phyloP scores from a whole-genome alignment of 2,797 vertebrate species.

The Zalophus californianus region DNA sequence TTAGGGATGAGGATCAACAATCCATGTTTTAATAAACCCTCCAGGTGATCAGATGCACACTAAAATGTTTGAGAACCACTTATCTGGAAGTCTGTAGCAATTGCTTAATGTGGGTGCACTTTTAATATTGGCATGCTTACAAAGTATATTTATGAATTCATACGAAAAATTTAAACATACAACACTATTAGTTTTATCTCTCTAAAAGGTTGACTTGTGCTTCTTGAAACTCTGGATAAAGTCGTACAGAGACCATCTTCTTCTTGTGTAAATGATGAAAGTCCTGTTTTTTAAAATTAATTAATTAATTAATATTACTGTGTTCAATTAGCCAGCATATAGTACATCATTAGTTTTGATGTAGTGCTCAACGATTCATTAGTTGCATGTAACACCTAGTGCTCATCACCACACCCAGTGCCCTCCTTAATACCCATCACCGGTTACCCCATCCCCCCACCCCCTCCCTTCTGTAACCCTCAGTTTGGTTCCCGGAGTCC shows the following conservation, averaged over 20 bases:
- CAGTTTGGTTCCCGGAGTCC: too few relatives aligned
- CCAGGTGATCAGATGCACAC: background rate
- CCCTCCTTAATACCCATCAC: too few relatives aligned
- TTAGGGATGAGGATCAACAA: background rate
- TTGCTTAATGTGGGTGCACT: background rate
- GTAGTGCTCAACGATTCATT: too few relatives aligned
- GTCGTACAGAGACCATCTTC: background rate
- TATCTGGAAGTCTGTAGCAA: background rate
- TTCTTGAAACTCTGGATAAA: background rate
- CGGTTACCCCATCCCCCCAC: too few relatives aligned
- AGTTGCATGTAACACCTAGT: too few relatives aligned
- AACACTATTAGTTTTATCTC: background rate
- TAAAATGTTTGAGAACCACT: background rate
- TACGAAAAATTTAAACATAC: background rate
- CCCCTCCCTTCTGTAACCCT: too few relatives aligned
- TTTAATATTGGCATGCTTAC: background rate
- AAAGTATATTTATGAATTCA: background rate
- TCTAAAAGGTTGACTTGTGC: background rate
- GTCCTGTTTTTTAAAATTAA: background rate
- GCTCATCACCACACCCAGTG: too few relatives aligned
- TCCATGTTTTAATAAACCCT: background rate
- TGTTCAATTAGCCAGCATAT: too few relatives aligned
- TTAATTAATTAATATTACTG: too few relatives aligned
- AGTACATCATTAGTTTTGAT: too few relatives aligned
- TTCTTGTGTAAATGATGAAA: background rate